Evolutionary conservation across 1,140 invertebrate genomes (phyloP), one percentile per base, ranked within the genome.

Genomic region (Atta colombica): DNA sequence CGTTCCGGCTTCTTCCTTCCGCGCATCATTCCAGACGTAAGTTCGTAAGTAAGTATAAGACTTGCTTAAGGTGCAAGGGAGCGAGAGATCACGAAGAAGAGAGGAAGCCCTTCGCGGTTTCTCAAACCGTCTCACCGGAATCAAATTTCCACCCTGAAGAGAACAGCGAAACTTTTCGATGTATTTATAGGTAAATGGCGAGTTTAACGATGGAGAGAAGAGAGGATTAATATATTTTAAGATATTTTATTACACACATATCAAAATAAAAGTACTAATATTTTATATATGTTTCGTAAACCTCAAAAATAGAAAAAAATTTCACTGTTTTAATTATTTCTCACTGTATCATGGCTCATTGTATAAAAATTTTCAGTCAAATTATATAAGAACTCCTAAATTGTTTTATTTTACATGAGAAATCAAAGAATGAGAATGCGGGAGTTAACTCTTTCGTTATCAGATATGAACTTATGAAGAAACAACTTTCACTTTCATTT

Each of bases 11-110:
- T 95, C 94, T 93, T 93, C 89, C 89, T 87, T 84, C 88, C 72
- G 78, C 88, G 86, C 89, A 86, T 77, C 90, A 85, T 63, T 58
- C 55, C 66, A 45, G 91, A 88, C 81, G 60, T 93, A 94, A 93
- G 92, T 93, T 92, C 86, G 92, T 94, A 94, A 94, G 93, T 94
- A 94, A 94, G 91, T 91, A 91, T 94, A 94, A 94, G 92, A 93
- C 93, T 92, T 89, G 89, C 55, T 74, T 45, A 60, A 74, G 25
- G 68, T 55, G 39, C 55, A 25, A 91, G 88, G 91, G 92, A 91
- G 87, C 85, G 85, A 80, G 89, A 90, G 88, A 92, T 86, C 89
- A 72, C 88, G 89, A 72, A 74, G 80, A 82, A 82, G 80, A 87
- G 82, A 91, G 49, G 93, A 94, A 94, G 93, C 94, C 94, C 92